Evolutionary conservation across 2,888 invertebrate genomes (phyloP).

Genomic region (Diogma glabrata): DNA sequence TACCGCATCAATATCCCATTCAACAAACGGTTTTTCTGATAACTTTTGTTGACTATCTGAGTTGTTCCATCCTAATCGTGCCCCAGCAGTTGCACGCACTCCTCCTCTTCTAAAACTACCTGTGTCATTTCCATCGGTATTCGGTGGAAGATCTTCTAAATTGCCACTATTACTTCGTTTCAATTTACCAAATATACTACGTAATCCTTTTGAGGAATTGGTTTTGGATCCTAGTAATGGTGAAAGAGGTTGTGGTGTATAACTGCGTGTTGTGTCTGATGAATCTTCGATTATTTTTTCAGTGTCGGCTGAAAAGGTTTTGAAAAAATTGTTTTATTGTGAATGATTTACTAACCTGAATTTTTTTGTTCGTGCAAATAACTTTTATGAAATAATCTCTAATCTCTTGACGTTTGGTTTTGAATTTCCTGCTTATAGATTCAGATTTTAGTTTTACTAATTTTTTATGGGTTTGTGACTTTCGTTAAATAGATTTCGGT

Average conservation of each 20-base stretch:
- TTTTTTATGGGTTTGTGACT: too few relatives aligned
- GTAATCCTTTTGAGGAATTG: constrained; percentile 41
- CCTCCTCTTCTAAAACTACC: constrained; percentile 60
- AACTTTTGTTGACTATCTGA: constrained; percentile 21
- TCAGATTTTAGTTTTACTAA: too few relatives aligned
- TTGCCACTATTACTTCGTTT: constrained; percentile 58
- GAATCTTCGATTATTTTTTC: constrained; percentile 42
- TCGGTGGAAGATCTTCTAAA: constrained; percentile 45
- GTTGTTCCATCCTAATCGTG: constrained; percentile 54
- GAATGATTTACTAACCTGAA: too few relatives aligned
- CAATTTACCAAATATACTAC: constrained; percentile 55
- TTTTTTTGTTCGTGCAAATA: too few relatives aligned
- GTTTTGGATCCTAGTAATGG: constrained; percentile 40
- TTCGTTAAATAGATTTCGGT: too few relatives aligned
- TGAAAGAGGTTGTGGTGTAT: constrained; percentile 37
- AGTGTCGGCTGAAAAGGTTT: constrained; percentile 44
- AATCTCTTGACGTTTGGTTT: too few relatives aligned
- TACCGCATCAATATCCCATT: constrained; percentile 71
- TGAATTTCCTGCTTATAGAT: too few relatives aligned
- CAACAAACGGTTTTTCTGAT: constrained; percentile 54
- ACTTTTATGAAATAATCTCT: too few relatives aligned
- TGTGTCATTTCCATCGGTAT: constrained; percentile 33
- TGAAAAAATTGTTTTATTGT: too few relatives aligned
- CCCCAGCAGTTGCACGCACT: constrained; percentile 59
- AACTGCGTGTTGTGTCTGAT: constrained; percentile 30